Percentiles rank a stretch among this genome's conserved stretches.
phyloP scores from a whole-genome alignment of 2,797 vertebrate genomes.

The Neostethus bicornis region DNA sequence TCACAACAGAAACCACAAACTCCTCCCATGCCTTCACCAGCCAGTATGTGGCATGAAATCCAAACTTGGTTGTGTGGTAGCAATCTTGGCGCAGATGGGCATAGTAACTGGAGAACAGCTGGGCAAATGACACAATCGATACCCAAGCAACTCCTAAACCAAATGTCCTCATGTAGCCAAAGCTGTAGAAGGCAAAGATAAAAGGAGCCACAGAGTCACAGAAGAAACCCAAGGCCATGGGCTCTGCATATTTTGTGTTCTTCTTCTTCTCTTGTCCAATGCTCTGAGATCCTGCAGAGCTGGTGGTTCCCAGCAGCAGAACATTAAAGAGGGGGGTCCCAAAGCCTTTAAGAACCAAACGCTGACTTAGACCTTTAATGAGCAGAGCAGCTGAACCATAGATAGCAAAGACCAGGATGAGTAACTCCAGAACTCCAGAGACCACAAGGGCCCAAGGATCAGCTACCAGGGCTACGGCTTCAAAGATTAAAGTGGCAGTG shows the following conservation, averaged over 20 bases:
- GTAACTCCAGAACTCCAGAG: conserved; percentile 82
- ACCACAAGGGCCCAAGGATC: conserved; percentile 82
- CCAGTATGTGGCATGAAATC: conserved; percentile 85
- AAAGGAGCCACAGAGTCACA: conserved; percentile 84
- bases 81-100: conserved; percentile 83
- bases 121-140: conserved; percentile 82
- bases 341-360: conserved; percentile 86
- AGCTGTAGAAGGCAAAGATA: conserved; percentile 87
- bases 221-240: conserved; percentile 88
- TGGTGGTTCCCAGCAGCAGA: conserved; percentile 83
- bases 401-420: conserved; percentile 84
- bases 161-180: conserved; percentile 82
- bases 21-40: conserved; percentile 89
- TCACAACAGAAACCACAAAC: conserved; percentile 74
- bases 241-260: conserved; percentile 91
- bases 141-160: conserved; percentile 83
- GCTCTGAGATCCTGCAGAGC: conserved; percentile 73
- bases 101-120: conserved; percentile 87
- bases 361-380: conserved; percentile 86
- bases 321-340: conserved; percentile 90
- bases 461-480: conserved; percentile 80
- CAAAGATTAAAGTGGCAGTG: conserved; percentile 83
- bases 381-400: conserved; percentile 86
- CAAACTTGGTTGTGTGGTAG: conserved; percentile 87
- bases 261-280: conserved; percentile 87